Evolutionary conservation across 1,140 invertebrate species (phyloP).

Genomic region (Ceratoteleas bidentatus): DNA sequence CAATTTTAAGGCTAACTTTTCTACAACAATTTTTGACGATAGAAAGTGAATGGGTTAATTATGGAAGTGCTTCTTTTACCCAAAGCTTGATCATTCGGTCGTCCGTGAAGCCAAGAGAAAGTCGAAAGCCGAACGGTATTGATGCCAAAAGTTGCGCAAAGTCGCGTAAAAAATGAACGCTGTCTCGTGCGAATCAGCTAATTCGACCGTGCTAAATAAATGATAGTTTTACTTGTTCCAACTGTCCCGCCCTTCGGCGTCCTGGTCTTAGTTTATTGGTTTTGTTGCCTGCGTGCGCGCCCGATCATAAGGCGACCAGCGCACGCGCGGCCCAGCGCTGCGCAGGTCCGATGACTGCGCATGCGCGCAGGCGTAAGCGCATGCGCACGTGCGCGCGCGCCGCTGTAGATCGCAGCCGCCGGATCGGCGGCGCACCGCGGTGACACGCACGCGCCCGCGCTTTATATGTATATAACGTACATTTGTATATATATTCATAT

Average conservation of each 20-base stretch:
- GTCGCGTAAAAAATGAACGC: slow-evolving; percentile 46
- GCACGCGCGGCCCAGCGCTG: slow-evolving; percentile 9
- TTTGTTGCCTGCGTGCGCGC: slow-evolving; percentile 48
- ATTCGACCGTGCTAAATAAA: slow-evolving; percentile 61
- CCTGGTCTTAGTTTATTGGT: slow-evolving; percentile 13
- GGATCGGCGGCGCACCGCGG: slow-evolving; percentile 1
- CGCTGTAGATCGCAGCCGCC: not conserved
- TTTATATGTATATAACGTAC: slow-evolving; percentile 35
- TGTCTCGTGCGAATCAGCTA: slow-evolving; percentile 48
- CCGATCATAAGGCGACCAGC: slow-evolving; percentile 65
- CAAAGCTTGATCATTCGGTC: not conserved
- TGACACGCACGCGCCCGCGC: slow-evolving; percentile 1
- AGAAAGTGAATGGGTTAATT: no score
- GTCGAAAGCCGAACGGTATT: slow-evolving; percentile 60
- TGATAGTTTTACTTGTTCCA: slow-evolving; percentile 48
- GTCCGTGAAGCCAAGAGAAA: not conserved
- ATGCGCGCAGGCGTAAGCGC: slow-evolving; percentile 21
- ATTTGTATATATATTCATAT: slow-evolving; percentile 50
- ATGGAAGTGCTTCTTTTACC: no score
- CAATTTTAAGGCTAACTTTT: no score
- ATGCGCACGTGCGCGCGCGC: slow-evolving; percentile 2
- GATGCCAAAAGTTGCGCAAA: slow-evolving; percentile 31
- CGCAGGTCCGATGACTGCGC: not conserved
- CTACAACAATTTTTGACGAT: no score
- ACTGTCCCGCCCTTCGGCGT: slow-evolving; percentile 9